Percentiles rank a stretch among this genome's conserved stretches.
phyloP scores from a whole-genome alignment of 1,140 invertebrate genomes.

The Kradibia gibbosae region DNA sequence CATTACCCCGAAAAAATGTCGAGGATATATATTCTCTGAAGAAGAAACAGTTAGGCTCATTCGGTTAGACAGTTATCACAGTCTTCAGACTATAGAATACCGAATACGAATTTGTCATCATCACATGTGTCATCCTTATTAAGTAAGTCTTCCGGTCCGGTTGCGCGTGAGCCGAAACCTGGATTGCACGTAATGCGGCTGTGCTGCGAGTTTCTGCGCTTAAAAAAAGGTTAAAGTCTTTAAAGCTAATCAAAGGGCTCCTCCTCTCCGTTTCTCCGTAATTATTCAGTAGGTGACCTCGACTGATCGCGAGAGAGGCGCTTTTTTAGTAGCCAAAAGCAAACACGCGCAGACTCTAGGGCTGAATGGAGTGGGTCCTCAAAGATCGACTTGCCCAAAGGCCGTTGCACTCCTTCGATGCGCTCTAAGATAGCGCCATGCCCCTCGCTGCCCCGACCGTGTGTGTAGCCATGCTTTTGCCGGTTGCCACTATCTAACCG shows the following conservation, averaged over 20 bases:
- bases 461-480: neutral
- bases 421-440: neutral
- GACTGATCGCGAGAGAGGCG: neutral
- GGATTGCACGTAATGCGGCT: neutral
- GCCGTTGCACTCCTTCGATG: slow-evolving; percentile 40
- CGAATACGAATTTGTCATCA: too few relatives aligned
- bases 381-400: slow-evolving; percentile 32
- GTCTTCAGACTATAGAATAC: neutral
- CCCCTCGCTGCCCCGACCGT: neutral
- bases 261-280: neutral
- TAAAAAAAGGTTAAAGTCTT: neutral
- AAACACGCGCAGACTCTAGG: slow-evolving; percentile 5
- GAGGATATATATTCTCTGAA: neutral
- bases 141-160: neutral
- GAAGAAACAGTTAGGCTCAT: neutral
- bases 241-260: neutral
- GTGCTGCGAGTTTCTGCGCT: neutral
- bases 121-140: neutral
- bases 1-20: neutral
- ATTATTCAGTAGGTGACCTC: slow-evolving; percentile 25
- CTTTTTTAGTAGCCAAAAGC: slow-evolving; percentile 26
- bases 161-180: neutral
- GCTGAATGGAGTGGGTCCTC: slow-evolving; percentile 11
- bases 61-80: neutral
- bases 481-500: neutral